These are phyloP conservation scores for Encarsia formosa DNA, from an alignment of 2,888 invertebrate genomes.

Conservation along the genomic window DNA sequence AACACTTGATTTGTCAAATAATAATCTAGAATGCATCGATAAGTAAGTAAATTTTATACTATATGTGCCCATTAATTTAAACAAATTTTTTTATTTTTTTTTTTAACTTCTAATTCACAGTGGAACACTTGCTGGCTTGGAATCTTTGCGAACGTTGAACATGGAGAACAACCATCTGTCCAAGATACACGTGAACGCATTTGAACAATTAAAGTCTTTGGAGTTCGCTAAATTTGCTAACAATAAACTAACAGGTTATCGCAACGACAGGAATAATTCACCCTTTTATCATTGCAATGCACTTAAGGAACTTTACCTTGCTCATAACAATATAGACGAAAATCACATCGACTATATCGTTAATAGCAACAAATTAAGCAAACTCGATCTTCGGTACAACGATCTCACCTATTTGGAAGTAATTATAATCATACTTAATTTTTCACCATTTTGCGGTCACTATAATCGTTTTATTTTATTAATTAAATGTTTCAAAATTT, in stretches of 20 bases:
- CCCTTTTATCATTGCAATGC: constrained; percentile 58
- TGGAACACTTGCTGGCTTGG: constrained; percentile 46
- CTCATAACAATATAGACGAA: constrained; percentile 61
- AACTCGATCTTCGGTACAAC: constrained; percentile 66
- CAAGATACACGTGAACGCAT: constrained; percentile 52
- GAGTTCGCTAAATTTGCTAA: constrained; percentile 54
- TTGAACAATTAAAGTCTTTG: constrained; percentile 56
- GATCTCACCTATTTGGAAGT: constrained; percentile 57
- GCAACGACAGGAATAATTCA: constrained; percentile 49
- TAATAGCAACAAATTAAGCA: constrained; percentile 54
- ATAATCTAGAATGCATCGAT: constrained; percentile 59
- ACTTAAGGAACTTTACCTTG: constrained; percentile 59
- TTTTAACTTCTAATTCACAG: no score
- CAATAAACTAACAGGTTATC: constrained; percentile 53
- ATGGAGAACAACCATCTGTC: constrained; percentile 54
- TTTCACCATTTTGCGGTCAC: no score
- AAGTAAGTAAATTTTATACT: constrained; percentile 54
- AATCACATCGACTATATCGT: constrained; percentile 65
- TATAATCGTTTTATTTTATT: no score
- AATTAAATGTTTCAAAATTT: no score
- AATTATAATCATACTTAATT: no score
- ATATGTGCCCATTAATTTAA: no score
- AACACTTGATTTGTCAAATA: constrained; percentile 65
- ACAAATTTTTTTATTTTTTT: no score
- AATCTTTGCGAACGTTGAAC: constrained; percentile 52